Percentiles rank a stretch among this genome's conserved stretches.
Evolutionary conservation across 2,888 invertebrate species (phyloP).

Genomic region (Cinara cedri): DNA sequence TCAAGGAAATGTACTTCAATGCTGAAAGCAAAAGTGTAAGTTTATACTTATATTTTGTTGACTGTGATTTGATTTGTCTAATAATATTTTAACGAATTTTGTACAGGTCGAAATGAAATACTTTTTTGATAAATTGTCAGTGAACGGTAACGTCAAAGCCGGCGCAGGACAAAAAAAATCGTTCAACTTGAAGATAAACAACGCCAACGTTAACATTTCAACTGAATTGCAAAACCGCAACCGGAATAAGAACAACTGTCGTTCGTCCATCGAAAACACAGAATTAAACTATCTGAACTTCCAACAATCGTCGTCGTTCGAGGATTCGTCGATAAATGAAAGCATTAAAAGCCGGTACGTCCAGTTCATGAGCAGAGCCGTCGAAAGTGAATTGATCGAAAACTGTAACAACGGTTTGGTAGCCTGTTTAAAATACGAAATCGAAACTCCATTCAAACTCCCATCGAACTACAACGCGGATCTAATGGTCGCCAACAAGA

Average conservation of each 20-base stretch:
- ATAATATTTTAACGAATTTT: not conserved
- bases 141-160: constrained; percentile 14
- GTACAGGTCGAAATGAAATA: constrained; percentile 40
- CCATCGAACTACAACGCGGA: not conserved
- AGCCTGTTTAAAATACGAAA: constrained; percentile 27
- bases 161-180: constrained; percentile 8
- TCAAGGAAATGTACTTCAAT: constrained; percentile 31
- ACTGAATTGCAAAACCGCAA: constrained; percentile 33
- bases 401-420: constrained; percentile 34
- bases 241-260: constrained; percentile 27
- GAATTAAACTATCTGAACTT: not conserved
- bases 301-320: not conserved
- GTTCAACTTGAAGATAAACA: constrained; percentile 16
- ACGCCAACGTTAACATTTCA: constrained; percentile 9
- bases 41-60: not conserved
- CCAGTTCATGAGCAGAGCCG: constrained; percentile 4
- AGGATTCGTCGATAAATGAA: not conserved
- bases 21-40: constrained; percentile 41
- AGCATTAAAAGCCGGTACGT: not conserved
- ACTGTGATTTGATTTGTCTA: not conserved
- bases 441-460: not conserved
- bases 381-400: constrained; percentile 40
- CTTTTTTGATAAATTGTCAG: constrained; percentile 6
- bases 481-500: constrained; percentile 27
- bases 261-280: not conserved